Evolutionary conservation across 1,140 invertebrate genomes (phyloP), one percentile per base, ranked within the genome.

Genomic region (Thalassaphorura encarpata): DNA sequence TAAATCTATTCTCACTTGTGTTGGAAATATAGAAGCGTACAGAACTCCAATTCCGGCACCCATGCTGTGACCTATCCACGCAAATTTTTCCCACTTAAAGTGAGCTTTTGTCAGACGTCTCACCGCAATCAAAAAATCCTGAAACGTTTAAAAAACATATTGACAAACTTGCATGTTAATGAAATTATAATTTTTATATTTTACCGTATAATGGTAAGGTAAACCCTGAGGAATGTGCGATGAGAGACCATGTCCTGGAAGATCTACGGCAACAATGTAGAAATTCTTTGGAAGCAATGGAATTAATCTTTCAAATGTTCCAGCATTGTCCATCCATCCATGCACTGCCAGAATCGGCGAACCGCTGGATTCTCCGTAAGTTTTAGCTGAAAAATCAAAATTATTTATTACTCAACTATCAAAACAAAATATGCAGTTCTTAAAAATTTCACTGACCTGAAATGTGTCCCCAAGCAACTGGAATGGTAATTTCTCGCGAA

Each of bases 211-310:
- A 62, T 78, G 72, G 66, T 85, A 87, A 36, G 72, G 70, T 45
- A 76, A 42, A 36, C 79, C 85, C 27, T 68, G 50, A 50, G 79
- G 78, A 52, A 78, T 77, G 36, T 75, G 74, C 50, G 79, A 79
- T 3, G 83, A 85, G 13, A 70, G 70, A 2, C 85, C 85, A 71
- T 85, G 82, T 2, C 82, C 80, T 5, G 82, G 82, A 56, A 84
- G 70, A 68, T 85, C 83, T 27, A 84, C 70, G 63, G 76, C 75
- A 5, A 84, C 75, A 56, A 80, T 80, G 60, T 79, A 81, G 62
- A 75, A 78, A 2, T 71, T 64, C 61, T 83, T 69, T 41, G 68
- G 62, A 2, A 80, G 78, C 40, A 87, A 69, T 16, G 77, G 57
- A 19, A 75, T 73, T 3, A 87, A 70, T 21, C 73, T 73, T 54